These are phyloP conservation scores for Hipposideros larvatus DNA, from an alignment of 2,797 vertebrate species.

Conservation along the genomic window DNA sequence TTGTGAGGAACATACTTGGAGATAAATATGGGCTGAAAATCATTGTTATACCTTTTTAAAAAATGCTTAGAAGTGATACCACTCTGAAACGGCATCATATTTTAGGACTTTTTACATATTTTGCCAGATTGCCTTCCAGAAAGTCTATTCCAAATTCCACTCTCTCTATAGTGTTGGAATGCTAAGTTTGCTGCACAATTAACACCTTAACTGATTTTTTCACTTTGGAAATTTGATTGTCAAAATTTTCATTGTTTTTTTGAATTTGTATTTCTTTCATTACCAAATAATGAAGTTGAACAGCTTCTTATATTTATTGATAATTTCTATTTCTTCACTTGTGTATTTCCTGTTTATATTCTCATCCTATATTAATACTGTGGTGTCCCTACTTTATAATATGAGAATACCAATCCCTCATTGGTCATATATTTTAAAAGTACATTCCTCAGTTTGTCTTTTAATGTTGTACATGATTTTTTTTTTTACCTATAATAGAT, in stretches of 20 bases:
- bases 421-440: not conserved
- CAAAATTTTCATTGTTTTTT: slow-evolving; percentile 30
- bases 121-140: not conserved
- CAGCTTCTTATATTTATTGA: not conserved
- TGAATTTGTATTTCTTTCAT: not conserved
- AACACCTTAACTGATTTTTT: not conserved
- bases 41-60: not conserved
- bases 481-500: not conserved
- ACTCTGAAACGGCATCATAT: not conserved
- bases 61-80: not conserved
- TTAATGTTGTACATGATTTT: not conserved
- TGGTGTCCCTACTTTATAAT: not conserved
- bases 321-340: not conserved
- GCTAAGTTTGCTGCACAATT: not conserved
- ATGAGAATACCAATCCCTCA: not conserved
- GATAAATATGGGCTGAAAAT: not conserved
- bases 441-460: not conserved
- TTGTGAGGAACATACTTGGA: not conserved
- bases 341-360: not conserved
- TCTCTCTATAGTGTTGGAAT: not conserved
- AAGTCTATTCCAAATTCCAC: not conserved
- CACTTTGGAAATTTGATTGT: not conserved
- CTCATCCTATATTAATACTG: not conserved
- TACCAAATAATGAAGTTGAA: not conserved
- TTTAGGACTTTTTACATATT: not conserved